Conservation (phyloP, 2,113 vertebrate species). For the Centropristis striata region DNA sequence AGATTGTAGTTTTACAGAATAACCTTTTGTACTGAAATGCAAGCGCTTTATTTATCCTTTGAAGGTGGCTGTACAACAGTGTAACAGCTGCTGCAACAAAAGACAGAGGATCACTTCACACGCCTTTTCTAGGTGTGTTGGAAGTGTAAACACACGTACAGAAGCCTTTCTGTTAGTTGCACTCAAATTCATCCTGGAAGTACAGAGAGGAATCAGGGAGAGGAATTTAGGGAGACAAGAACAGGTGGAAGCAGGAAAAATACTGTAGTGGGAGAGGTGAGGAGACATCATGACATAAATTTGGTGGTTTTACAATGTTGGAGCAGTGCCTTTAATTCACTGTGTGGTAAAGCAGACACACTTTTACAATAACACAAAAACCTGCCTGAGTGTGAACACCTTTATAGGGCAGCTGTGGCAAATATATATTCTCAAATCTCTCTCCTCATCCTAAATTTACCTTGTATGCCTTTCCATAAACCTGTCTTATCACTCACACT, state of each 20-base stretch:
- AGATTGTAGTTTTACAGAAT: slow-evolving; percentile 11
- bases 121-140: background rate
- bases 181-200: background rate
- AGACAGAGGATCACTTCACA: slow-evolving; percentile 1
- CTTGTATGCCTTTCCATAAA: background rate
- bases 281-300: background rate
- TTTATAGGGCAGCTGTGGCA: slow-evolving; percentile 23
- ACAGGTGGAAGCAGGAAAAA: slow-evolving; percentile 2
- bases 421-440: background rate
- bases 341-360: background rate
- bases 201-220: background rate
- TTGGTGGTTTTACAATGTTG: background rate
- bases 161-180: background rate
- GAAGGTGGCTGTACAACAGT: background rate
- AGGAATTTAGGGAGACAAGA: background rate
- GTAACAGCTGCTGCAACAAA: slow-evolving; percentile 27
- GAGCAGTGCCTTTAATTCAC: background rate
- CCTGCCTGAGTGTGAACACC: background rate
- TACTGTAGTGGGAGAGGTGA: background rate
- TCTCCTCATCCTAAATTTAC: background rate
- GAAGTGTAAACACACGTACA: background rate
- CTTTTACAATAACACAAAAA: background rate
- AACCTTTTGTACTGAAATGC: background rate
- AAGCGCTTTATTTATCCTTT: slow-evolving; percentile 8
- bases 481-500: slow-evolving; percentile 17